These are phyloP conservation scores for Teinopalpus imperialis DNA, from an alignment of 2,888 invertebrate genomes.

Conservation along the genomic window DNA sequence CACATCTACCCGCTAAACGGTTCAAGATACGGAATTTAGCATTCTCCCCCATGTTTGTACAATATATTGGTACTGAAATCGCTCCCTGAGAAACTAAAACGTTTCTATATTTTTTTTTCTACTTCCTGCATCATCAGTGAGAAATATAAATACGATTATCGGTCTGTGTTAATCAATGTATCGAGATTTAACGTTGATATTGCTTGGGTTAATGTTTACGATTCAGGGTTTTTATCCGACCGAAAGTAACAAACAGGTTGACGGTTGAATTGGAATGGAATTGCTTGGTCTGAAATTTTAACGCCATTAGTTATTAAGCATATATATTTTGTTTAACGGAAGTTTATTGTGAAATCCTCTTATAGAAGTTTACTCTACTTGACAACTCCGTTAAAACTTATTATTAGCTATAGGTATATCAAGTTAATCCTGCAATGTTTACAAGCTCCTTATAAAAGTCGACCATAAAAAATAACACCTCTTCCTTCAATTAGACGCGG, in stretches of 20 bases:
- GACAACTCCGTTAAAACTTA: too few relatives aligned
- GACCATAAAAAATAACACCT: constrained; percentile 4
- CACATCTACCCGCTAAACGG: constrained; percentile 44
- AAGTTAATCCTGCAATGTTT: background rate
- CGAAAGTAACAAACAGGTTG: background rate
- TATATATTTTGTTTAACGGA: too few relatives aligned
- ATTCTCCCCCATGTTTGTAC: constrained; percentile 63
- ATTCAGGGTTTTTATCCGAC: background rate
- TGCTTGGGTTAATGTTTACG: background rate
- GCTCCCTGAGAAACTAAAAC: constrained; percentile 46
- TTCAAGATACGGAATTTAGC: constrained; percentile 77
- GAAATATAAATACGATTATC: constrained; percentile 71
- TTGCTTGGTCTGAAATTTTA: too few relatives aligned
- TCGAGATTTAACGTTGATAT: constrained; percentile 6
- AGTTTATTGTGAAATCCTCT: too few relatives aligned
- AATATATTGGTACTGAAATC: constrained; percentile 56
- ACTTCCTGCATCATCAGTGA: constrained; percentile 55
- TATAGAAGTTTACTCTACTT: too few relatives aligned
- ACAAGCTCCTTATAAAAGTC: constrained; percentile 5
- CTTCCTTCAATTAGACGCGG: constrained; percentile 2
- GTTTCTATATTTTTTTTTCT: constrained; percentile 44
- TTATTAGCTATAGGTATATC: too few relatives aligned
- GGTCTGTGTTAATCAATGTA: constrained; percentile 28
- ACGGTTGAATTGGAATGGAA: too few relatives aligned
- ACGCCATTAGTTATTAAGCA: too few relatives aligned